Evolutionary conservation across 2,888 invertebrate genomes (phyloP).

Genomic region (Notocelia uddmanniana): DNA sequence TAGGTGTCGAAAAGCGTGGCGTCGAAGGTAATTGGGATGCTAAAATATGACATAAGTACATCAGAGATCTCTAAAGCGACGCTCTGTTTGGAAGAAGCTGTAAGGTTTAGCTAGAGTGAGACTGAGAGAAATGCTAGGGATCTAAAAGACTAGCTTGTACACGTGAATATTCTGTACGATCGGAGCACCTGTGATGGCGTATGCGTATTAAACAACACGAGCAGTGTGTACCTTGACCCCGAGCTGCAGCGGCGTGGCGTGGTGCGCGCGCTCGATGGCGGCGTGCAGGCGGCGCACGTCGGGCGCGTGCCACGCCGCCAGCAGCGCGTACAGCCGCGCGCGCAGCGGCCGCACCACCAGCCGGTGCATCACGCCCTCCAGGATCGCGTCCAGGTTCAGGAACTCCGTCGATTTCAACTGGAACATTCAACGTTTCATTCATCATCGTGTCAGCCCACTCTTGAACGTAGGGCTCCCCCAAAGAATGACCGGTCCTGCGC

Average conservation of each 20-base stretch:
- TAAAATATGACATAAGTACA: background rate
- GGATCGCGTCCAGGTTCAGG: constrained; percentile 96
- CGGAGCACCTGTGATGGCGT: no score
- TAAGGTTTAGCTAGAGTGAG: no score
- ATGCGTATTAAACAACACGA: no score
- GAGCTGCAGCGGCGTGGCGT: constrained; percentile 88
- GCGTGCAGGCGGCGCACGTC: constrained; percentile 91
- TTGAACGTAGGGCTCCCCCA: no score
- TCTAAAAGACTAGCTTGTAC: no score
- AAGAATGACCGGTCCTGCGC: no score
- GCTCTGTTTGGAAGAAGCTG: no score
- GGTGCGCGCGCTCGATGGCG: constrained; percentile 89
- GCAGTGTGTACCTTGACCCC: constrained; percentile 86
- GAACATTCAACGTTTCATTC: constrained; percentile 34
- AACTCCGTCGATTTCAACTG: constrained; percentile 95
- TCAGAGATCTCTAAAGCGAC: background rate
- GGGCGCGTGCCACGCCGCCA: constrained; percentile 95
- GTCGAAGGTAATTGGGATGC: no score
- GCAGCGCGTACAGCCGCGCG: constrained; percentile 92
- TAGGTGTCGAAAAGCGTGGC: background rate
- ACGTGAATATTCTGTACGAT: no score
- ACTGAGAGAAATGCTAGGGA: no score
- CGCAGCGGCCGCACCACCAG: constrained; percentile 95
- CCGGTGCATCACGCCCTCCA: constrained; percentile 97
- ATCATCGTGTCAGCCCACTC: no score